Evolutionary conservation across 2,797 vertebrate genomes (phyloP).

Genomic region (Micromesistius poutassou): DNA sequence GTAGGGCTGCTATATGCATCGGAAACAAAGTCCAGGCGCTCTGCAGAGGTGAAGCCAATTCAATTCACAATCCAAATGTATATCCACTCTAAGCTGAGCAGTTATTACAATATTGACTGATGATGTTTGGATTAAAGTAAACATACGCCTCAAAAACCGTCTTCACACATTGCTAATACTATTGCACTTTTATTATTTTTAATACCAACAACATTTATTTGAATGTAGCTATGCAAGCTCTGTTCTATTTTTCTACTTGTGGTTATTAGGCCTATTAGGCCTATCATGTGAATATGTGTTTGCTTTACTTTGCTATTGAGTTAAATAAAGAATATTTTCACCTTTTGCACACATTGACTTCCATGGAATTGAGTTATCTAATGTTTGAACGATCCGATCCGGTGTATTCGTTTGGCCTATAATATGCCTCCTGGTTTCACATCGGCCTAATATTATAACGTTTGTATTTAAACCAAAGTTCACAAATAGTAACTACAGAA

Average conservation of each 20-base stretch:
- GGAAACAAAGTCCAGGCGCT: background rate
- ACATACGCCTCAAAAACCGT: background rate
- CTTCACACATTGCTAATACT: background rate
- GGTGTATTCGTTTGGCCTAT: background rate
- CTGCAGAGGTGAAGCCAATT: background rate
- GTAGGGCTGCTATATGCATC: background rate
- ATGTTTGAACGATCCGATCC: background rate
- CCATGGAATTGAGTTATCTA: background rate
- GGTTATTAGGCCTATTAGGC: background rate
- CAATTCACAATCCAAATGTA: background rate
- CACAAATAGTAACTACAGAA: background rate
- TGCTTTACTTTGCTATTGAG: background rate
- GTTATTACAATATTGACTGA: background rate
- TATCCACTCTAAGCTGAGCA: background rate
- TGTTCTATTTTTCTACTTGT: constrained; percentile 2
- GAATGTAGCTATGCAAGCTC: constrained; percentile 2
- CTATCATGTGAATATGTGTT: background rate
- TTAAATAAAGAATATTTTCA: constrained; percentile 5
- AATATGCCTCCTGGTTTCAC: background rate
- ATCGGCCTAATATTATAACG: background rate
- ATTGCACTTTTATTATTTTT: background rate
- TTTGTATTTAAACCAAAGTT: background rate
- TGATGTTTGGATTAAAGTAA: background rate
- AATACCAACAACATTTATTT: background rate
- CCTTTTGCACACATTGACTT: background rate